Base-by-base conservation (phyloP, 2,113 vertebrate genomes). In the Ameiurus melas region DNA sequence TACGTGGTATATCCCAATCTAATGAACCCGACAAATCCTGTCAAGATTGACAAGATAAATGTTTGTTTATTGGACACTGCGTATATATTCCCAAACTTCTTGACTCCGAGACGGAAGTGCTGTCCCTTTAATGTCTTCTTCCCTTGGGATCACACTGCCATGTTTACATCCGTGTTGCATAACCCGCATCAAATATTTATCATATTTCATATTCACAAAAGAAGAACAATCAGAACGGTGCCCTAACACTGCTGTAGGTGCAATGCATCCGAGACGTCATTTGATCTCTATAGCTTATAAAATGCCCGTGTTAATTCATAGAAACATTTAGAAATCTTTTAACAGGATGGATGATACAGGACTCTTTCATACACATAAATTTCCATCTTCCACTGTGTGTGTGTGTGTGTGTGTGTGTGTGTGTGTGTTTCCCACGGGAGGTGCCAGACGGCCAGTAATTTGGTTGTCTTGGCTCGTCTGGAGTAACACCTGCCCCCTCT, bases 381-480 rank as follows among this genome's bases (percentile, higher is more conserved):
- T 94, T 94, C 95, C 93, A 92, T 92, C 92, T 94, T 87, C 39
- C 85, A 60, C 85, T 85, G 75, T 55, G 47, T 81, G 84, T 86
- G 33, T 53, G 79, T 81, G 84, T 86, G n/a, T 53, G 79, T 47
- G 47, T 58, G 80, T 82, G 80, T 51, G 51, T 85, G 64, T 90
- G 84, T 77, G 81, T 53, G 87, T 89, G 88, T 96, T 96, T 94
- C 94, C 96, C 96, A 96, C 95, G 96, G 97, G 97, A 98, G 97
- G 97, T 95, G 97, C 97, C 97, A 99, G 97, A 97, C 95, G 97
- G 97, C 97, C 96, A 97, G 97, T 98, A 98, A 99, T 98, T 98
- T 98, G 97, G 97, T 98, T 98, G 97, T 97, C 97, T 98, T 98
- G 97, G 97, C 97, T 99, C 96, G 97, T 97, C 97, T 99, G 97